These are phyloP conservation scores for Numenius phaeopus DNA, from an alignment of 2,797 vertebrate species.

Conservation along the genomic window DNA sequence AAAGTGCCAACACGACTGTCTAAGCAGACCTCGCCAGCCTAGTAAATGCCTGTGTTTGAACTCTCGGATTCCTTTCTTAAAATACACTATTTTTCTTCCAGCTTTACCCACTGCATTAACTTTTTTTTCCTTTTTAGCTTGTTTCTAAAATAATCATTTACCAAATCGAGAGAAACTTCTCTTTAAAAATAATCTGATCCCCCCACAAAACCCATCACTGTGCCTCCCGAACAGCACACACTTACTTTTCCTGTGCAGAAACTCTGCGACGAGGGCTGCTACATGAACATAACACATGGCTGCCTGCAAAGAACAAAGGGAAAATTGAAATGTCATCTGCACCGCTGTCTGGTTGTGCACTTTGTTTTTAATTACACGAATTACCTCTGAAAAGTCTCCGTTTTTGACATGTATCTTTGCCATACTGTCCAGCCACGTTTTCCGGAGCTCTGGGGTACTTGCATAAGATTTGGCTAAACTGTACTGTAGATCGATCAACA, in stretches of 20 bases:
- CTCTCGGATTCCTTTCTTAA: background rate
- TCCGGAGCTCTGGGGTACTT: constrained; percentile 94
- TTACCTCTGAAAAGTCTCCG: constrained; percentile 94
- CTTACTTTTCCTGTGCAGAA: constrained; percentile 97
- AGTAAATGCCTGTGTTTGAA: background rate
- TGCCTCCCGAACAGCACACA: background rate
- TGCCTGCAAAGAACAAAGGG: constrained; percentile 83
- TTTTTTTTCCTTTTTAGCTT: background rate
- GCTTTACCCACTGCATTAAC: background rate
- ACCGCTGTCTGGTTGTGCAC: background rate
- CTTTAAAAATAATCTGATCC: background rate
- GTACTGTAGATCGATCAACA: constrained; percentile 96
- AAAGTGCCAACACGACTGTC: background rate
- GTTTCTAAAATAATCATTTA: background rate
- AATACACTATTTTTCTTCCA: background rate
- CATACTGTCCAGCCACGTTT: constrained; percentile 98
- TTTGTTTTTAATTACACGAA: background rate
- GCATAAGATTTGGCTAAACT: constrained; percentile 96
- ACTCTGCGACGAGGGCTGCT: constrained; percentile 94
- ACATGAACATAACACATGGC: constrained; percentile 97
- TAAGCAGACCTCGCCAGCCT: background rate
- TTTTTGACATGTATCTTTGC: constrained; percentile 96
- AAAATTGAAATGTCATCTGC: background rate
- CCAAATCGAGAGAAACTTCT: background rate
- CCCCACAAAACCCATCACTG: background rate